Conservation (phyloP, 2,888 invertebrate species). For the Tenthredo amoena region DNA sequence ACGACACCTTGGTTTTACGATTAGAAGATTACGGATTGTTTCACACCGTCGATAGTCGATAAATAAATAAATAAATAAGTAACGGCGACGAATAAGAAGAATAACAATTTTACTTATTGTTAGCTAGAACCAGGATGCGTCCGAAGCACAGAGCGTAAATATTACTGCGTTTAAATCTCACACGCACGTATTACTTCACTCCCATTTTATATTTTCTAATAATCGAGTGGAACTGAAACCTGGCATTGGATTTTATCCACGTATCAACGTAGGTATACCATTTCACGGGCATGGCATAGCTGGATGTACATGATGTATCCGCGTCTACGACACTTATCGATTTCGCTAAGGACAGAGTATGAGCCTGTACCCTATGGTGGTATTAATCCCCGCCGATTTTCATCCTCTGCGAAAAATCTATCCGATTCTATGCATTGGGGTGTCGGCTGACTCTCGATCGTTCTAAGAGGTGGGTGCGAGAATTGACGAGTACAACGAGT, state of each 20-base stretch:
- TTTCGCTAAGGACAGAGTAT: constrained; percentile 30
- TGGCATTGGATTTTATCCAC: neutral
- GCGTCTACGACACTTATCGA: constrained; percentile 38
- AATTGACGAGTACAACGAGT: constrained; percentile 58
- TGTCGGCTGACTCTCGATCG: neutral
- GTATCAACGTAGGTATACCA: neutral
- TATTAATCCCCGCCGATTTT: neutral
- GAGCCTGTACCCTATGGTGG: too few species aligned
- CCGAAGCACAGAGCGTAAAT: neutral
- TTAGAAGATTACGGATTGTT: constrained; percentile 17
- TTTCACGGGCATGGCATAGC: neutral
- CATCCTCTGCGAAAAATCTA: neutral
- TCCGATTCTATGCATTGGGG: neutral
- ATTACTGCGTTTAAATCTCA: neutral
- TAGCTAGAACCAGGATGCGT: neutral
- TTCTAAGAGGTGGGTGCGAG: neutral
- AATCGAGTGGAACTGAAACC: neutral
- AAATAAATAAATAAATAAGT: neutral
- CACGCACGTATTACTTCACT: neutral
- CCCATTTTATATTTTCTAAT: neutral
- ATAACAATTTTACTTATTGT: neutral
- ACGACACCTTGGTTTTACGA: neutral
- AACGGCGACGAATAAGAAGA: neutral
- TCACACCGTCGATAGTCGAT: neutral
- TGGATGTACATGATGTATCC: neutral